Evolutionary conservation across 1,140 invertebrate genomes (phyloP), one percentile per base, ranked within the genome.

Genomic region (Charaxes varanes): DNA sequence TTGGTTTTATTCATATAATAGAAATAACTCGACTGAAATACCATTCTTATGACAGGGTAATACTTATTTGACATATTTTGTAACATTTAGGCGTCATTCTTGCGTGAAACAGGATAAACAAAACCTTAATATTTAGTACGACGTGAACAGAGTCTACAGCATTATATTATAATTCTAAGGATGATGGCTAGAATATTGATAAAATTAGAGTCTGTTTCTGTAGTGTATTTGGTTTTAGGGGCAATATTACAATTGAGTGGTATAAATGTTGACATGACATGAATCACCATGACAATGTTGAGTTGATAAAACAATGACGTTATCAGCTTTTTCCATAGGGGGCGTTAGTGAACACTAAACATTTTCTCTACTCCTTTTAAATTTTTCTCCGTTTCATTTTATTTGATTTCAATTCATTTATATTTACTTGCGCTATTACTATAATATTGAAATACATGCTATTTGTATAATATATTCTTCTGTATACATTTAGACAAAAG

Each of bases 231-330:
- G 19, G 11, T 36, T 18, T 15, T 36, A 22, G 26, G 15, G 12
- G 15, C 11, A 13, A 23, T 34, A 41, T 40, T 35, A 36, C 28
- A 13, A 40, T 36, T 54, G 41, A 48, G 23, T 49, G 28, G 35
- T 47, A 23, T 32, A 61, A 58, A 58, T 72, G 60, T 72, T 72
- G 62, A 62, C 60, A 55, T 52, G 35, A 53, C 62, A 43, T 69
- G 62, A 73, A 72, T 78, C 68, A 78, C 70, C 65, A 74, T 78
- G 73, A 78, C 73, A 72, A 74, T 71, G 58, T 49, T 48, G 37
- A 56, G 44, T 61, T 68, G 59, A 60, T 67, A 65, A 59, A 71
- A 66, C 59, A 71, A 64, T 67, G 53, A 43, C 34, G 46, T 63
- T 58, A 59, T 51, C 31, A 28, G 28, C 35, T 35, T 45, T 47